Percentiles rank a stretch among this genome's conserved stretches.
Evolutionary conservation across 2,888 invertebrate genomes (phyloP).

Genomic region (Chironomus riparius): DNA sequence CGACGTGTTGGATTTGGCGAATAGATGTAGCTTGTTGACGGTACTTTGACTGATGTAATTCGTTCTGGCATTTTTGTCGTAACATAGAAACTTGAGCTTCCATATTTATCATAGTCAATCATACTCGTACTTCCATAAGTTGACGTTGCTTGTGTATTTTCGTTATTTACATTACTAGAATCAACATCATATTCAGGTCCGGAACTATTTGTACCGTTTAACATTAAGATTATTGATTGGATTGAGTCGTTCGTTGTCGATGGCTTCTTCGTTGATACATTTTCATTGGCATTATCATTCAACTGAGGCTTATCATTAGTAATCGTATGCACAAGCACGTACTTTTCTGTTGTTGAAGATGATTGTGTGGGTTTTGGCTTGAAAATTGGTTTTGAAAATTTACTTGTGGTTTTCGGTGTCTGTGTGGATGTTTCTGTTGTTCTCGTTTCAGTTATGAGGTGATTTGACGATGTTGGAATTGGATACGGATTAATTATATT

Average conservation of each 20-base stretch:
- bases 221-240: constrained; percentile 54
- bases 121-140: constrained; percentile 23
- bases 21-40: constrained; percentile 43
- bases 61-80: constrained; percentile 35
- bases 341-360: constrained; percentile 41
- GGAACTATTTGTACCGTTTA: constrained; percentile 45
- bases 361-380: constrained; percentile 45
- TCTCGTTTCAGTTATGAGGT: neutral
- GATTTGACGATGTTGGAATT: neutral
- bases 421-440: constrained; percentile 1
- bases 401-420: constrained; percentile 29
- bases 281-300: constrained; percentile 29
- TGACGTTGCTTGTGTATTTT: neutral
- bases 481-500: constrained; percentile 35
- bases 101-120: constrained; percentile 28
- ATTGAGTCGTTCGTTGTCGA: constrained; percentile 45
- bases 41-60: constrained; percentile 32
- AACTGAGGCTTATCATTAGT: constrained; percentile 40
- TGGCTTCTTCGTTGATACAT: constrained; percentile 30
- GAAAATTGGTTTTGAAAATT: constrained; percentile 47
- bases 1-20: constrained; percentile 36
- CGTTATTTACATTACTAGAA: neutral
- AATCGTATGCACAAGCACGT: constrained; percentile 50
- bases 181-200: constrained; percentile 38
- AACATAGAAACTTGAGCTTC: constrained; percentile 30